Percentiles rank a stretch among this genome's conserved stretches.
These are phyloP conservation scores for Coecobrya sp. DNA, from an alignment of 2,888 invertebrate genomes.

Conservation along the genomic window DNA sequence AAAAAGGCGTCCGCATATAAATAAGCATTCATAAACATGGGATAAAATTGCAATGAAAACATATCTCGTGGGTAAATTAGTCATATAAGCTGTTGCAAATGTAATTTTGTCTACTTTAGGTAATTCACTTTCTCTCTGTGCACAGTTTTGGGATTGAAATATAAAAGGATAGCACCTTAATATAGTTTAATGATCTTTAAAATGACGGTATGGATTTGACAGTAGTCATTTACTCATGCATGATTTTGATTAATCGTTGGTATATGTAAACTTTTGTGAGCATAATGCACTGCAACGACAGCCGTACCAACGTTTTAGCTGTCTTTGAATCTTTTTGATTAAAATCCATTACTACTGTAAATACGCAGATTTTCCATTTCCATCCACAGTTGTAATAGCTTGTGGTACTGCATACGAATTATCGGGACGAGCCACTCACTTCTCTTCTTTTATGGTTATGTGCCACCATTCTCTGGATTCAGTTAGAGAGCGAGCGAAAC, in stretches of 20 bases:
- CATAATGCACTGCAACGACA: neutral
- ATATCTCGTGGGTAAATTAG: too few relatives aligned
- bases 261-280: neutral
- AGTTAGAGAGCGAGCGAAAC: neutral
- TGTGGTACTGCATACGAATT: neutral
- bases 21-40: too few relatives aligned
- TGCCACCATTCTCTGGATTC: neutral
- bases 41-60: too few relatives aligned
- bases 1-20: too few relatives aligned
- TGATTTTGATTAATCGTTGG: neutral
- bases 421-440: neutral
- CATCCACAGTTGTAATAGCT: neutral
- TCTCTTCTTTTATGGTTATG: neutral
- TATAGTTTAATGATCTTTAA: neutral
- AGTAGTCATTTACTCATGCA: neutral
- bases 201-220: neutral
- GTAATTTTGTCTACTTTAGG: too few relatives aligned
- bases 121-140: too few relatives aligned
- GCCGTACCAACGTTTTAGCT: neutral
- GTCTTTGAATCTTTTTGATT: neutral
- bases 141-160: too few relatives aligned
- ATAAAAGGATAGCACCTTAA: too few relatives aligned
- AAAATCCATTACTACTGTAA: neutral
- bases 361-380: constrained; percentile 17
- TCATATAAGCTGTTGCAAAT: too few relatives aligned